Evolutionary conservation across 2,797 vertebrate species (phyloP).

Genomic region (Onychomys arenicola): DNA sequence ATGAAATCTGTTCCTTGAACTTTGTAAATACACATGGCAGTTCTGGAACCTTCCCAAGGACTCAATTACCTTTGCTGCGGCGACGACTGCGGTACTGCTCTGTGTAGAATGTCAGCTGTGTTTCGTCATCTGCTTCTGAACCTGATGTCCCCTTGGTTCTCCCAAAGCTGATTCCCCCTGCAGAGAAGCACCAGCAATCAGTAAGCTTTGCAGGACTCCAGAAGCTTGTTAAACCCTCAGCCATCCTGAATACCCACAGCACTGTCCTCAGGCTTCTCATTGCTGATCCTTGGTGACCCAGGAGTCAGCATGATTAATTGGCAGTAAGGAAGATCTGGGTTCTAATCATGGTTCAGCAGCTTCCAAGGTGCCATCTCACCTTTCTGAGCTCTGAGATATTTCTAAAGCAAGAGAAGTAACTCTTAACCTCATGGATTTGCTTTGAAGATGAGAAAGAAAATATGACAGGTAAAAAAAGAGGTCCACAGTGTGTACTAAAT

Average conservation of each 20-base stretch:
- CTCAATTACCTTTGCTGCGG: slow-evolving; percentile 93
- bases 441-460: slow-evolving; percentile 17
- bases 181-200: slow-evolving; percentile 68
- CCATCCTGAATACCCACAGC: accelerated
- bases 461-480: neutral
- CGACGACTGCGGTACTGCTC: slow-evolving; percentile 95
- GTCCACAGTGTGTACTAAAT: neutral
- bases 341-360: neutral
- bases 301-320: neutral
- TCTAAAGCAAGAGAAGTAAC: neutral
- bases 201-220: neutral
- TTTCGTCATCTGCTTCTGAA: slow-evolving; percentile 96
- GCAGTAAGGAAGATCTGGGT: neutral
- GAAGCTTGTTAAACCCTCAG: neutral
- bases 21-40: accelerated
- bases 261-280: accelerated
- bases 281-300: neutral
- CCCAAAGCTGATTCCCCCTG: slow-evolving; percentile 92
- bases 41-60: neutral
- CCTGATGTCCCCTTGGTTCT: slow-evolving; percentile 93
- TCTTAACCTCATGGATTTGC: neutral
- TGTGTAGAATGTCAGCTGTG: slow-evolving; percentile 96
- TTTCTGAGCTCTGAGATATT: neutral
- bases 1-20: neutral
- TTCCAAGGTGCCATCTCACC: neutral